These are phyloP conservation scores for Fratercula arctica DNA, from an alignment of 2,797 vertebrate genomes.

Conservation along the genomic window DNA sequence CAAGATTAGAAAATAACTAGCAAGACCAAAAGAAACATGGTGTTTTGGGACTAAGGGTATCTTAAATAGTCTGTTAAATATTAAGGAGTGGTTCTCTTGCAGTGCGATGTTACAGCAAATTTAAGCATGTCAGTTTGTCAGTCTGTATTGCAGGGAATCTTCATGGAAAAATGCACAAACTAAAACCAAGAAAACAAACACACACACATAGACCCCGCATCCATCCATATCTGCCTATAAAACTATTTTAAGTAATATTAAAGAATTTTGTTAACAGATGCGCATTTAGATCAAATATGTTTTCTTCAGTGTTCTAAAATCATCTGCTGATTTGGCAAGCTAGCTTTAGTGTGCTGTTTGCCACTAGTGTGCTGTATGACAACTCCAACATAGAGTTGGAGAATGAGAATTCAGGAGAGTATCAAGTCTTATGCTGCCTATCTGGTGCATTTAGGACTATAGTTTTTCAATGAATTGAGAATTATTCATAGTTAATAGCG, in stretches of 20 bases:
- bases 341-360: background rate
- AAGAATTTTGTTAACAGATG: background rate
- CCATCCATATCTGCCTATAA: background rate
- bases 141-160: background rate
- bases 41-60: background rate
- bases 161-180: background rate
- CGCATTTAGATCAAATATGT: background rate
- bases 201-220: rapidly evolving
- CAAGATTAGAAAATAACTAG: background rate
- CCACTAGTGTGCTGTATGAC: background rate
- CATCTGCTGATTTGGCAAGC: conserved; percentile 17
- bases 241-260: background rate
- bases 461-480: background rate
- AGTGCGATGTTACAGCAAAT: background rate
- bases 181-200: background rate
- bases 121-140: background rate
- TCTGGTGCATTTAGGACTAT: background rate
- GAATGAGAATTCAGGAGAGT: background rate
- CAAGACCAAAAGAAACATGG: background rate
- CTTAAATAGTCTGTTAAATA: background rate
- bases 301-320: conserved; percentile 1
- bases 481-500: background rate
- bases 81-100: background rate
- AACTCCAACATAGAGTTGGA: background rate
- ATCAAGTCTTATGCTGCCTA: background rate